Conservation (phyloP, 1,140 invertebrate species). For the Archegozetes longisetosus region DNA sequence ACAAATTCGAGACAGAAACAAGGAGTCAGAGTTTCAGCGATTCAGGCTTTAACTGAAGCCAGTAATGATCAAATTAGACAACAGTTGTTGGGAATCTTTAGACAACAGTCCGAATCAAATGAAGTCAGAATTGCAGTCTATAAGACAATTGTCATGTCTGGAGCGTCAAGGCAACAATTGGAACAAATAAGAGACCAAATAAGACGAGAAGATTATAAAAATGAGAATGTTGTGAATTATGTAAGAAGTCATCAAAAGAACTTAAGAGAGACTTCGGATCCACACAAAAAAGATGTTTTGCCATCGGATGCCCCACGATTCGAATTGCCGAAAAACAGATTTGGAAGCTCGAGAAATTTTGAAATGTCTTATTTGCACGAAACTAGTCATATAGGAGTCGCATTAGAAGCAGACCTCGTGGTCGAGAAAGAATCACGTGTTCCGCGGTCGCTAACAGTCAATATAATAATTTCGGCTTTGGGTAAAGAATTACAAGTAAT, state of each 20-base stretch:
- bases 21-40: conserved; percentile 10
- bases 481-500: background rate
- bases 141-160: conserved; percentile 4
- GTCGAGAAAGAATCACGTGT: background rate
- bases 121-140: conserved; percentile 8
- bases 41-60: conserved; percentile 3
- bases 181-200: conserved; percentile 1
- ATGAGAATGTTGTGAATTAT: conserved; percentile 6
- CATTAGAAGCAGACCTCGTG: conserved; percentile 10
- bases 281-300: conserved; percentile 11
- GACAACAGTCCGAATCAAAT: background rate
- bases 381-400: background rate
- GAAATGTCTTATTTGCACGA: conserved; percentile 4
- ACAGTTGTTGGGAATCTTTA: conserved; percentile 1
- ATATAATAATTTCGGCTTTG: conserved; percentile 4
- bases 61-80: background rate
- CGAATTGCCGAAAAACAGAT: conserved; percentile 13
- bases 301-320: conserved; percentile 10
- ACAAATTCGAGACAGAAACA: background rate
- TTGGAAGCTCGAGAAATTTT: background rate
- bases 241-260: conserved; percentile 12
- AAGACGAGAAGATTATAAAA: conserved; percentile 1
- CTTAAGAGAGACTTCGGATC: conserved; percentile 6
- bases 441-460: conserved; percentile 10
- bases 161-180: background rate